phyloP scores from a whole-genome alignment of 2,888 invertebrate species.

The Chrysolina oricalcia region DNA sequence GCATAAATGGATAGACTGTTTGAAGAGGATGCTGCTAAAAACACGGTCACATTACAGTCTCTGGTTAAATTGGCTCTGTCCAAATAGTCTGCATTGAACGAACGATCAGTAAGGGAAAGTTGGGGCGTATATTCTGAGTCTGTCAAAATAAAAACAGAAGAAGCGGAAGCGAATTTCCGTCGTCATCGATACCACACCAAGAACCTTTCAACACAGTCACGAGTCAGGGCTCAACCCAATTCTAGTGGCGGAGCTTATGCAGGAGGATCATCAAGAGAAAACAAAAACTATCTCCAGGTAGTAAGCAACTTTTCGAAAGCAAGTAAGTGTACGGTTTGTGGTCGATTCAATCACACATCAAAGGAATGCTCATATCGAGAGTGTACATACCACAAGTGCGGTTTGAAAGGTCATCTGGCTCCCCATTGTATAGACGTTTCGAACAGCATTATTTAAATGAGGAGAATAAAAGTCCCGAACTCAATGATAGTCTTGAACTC shows the following conservation, averaged over 20 bases:
- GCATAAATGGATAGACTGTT: too few species aligned
- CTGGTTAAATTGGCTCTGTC: too few species aligned
- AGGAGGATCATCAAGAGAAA: too few species aligned
- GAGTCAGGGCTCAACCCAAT: too few species aligned
- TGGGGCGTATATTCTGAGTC: not conserved
- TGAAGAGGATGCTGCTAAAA: too few species aligned
- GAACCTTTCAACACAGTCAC: not conserved
- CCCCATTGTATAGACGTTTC: conserved; percentile 35
- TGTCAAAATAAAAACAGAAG: not conserved
- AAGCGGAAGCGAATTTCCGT: not conserved
- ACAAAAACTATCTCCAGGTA: not conserved
- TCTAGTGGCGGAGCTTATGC: too few species aligned
- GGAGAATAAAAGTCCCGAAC: not conserved
- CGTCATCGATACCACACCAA: not conserved
- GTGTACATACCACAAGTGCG: conserved; percentile 40
- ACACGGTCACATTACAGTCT: too few species aligned
- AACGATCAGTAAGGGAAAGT: too few species aligned
- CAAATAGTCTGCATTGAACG: too few species aligned
- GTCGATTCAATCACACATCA: not conserved
- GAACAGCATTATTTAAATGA: not conserved
- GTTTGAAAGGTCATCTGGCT: conserved; percentile 44
- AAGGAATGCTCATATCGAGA: too few species aligned
- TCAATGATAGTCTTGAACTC: too few species aligned
- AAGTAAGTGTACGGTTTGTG: not conserved
- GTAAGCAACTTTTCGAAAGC: not conserved